Percentiles rank a stretch among this genome's conserved stretches.
These are phyloP conservation scores for Apotomis turbidana DNA, from an alignment of 2,888 invertebrate species.

Conservation along the genomic window DNA sequence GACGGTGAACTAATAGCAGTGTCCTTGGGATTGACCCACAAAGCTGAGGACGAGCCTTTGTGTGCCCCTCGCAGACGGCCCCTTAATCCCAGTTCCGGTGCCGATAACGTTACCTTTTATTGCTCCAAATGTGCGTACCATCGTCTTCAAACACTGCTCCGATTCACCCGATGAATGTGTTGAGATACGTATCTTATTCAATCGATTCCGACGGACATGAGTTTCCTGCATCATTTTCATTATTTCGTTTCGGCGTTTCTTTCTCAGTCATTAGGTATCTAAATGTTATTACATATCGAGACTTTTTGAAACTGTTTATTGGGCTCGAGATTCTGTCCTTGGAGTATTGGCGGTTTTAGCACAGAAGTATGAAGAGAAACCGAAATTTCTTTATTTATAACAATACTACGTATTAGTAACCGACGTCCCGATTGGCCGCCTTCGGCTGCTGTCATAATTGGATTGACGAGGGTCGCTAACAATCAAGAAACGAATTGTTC, in stretches of 20 bases:
- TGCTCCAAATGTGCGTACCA: slow-evolving; percentile 53
- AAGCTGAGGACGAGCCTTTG: slow-evolving; percentile 65
- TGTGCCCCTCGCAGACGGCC: slow-evolving; percentile 61
- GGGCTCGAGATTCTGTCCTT: background rate
- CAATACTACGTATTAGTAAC: slow-evolving; percentile 26
- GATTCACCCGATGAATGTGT: slow-evolving; percentile 47
- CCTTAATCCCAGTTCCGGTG: slow-evolving; percentile 52
- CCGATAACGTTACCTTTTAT: slow-evolving; percentile 60
- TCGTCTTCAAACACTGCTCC: slow-evolving; percentile 49
- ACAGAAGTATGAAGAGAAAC: slow-evolving; percentile 7
- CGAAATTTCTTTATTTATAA: background rate
- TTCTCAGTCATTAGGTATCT: slow-evolving; percentile 5
- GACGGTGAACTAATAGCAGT: slow-evolving; percentile 75
- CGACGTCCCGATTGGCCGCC: slow-evolving; percentile 20
- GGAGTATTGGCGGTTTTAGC: background rate
- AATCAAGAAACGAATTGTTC: slow-evolving; percentile 55
- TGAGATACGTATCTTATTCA: slow-evolving; percentile 31
- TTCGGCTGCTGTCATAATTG: slow-evolving; percentile 57
- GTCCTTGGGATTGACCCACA: slow-evolving; percentile 71
- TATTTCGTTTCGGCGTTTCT: slow-evolving; percentile 5
- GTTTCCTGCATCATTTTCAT: slow-evolving; percentile 12
- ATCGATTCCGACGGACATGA: slow-evolving; percentile 10
- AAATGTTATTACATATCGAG: slow-evolving; percentile 1
- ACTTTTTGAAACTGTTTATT: background rate
- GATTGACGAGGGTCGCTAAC: slow-evolving; percentile 66